These are phyloP conservation scores for Python bivittatus DNA, from an alignment of 2,113 vertebrate genomes.

Conservation along the genomic window DNA sequence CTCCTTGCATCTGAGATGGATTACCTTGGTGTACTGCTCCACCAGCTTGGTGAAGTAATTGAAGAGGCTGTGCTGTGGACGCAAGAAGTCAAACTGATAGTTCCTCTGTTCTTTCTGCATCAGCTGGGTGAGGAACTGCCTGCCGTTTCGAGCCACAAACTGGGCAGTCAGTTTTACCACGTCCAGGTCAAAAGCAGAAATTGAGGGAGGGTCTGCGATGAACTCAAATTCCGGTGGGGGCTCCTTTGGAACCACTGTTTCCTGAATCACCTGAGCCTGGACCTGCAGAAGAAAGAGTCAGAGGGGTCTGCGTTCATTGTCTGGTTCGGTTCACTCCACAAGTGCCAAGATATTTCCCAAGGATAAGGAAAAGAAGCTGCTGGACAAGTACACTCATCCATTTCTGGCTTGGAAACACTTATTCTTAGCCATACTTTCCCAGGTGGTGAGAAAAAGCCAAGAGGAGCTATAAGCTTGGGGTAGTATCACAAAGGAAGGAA, in stretches of 20 bases:
- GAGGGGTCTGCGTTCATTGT: background rate
- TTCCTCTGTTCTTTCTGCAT: conserved; percentile 99
- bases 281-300: conserved; percentile 67
- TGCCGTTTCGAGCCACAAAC: conserved; percentile 95
- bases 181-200: conserved; percentile 95
- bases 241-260: conserved; percentile 92
- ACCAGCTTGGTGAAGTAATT: conserved; percentile 99
- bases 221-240: conserved; percentile 96
- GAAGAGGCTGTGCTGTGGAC: conserved; percentile 97
- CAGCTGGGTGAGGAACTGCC: conserved; percentile 96
- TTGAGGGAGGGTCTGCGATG: conserved; percentile 96
- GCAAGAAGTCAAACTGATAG: conserved; percentile 97
- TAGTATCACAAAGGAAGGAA: background rate
- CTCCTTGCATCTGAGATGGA: background rate
- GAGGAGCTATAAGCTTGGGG: too few relatives aligned
- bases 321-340: background rate
- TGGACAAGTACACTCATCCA: accelerated
- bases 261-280: conserved; percentile 95
- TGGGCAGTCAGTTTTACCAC: conserved; percentile 97
- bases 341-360: background rate
- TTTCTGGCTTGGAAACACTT: background rate
- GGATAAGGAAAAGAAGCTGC: background rate
- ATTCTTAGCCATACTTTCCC: background rate
- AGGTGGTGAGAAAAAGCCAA: background rate
- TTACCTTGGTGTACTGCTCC: conserved; percentile 98